phyloP scores from a whole-genome alignment of 2,113 vertebrate species.

The Reinhardtius hippoglossoides region DNA sequence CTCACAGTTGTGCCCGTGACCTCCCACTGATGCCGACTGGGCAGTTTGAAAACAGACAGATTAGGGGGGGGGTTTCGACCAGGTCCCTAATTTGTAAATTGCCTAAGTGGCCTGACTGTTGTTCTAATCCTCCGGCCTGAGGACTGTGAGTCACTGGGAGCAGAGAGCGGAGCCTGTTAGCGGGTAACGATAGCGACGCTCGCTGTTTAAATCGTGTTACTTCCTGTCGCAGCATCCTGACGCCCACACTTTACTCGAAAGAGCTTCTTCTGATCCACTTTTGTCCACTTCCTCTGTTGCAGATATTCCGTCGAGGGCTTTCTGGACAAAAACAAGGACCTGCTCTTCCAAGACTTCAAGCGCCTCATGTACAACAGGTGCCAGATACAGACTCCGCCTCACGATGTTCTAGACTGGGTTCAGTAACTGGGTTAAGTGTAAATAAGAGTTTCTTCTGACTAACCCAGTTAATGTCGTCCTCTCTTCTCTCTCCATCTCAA shows the following conservation, averaged over 20 bases:
- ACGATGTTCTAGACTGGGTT: slow-evolving; percentile 25
- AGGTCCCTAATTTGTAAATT: slow-evolving; percentile 32
- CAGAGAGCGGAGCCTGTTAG: slow-evolving; percentile 1
- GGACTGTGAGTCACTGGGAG: slow-evolving; percentile 29
- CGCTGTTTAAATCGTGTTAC: background rate
- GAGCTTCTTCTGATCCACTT: slow-evolving; percentile 14
- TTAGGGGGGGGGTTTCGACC: slow-evolving; percentile 27
- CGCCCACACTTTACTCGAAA: background rate
- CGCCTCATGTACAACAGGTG: slow-evolving; percentile 94
- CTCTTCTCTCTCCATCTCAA: background rate
- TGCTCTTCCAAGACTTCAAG: slow-evolving; percentile 96
- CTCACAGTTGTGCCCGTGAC: slow-evolving; percentile 29
- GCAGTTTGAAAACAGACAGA: slow-evolving; percentile 26
- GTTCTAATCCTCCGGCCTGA: slow-evolving; percentile 34
- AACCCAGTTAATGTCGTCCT: slow-evolving; percentile 14
- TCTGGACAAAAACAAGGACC: slow-evolving; percentile 95
- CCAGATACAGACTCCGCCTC: slow-evolving; percentile 1
- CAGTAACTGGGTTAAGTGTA: slow-evolving; percentile 32
- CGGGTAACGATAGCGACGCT: background rate
- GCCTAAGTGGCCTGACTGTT: slow-evolving; percentile 24
- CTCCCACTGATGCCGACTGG: slow-evolving; percentile 37
- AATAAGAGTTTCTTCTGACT: slow-evolving; percentile 28
- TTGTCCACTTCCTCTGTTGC: slow-evolving; percentile 25
- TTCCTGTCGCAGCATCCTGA: background rate
- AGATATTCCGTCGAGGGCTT: slow-evolving; percentile 95